These are phyloP conservation scores for Gymnobelideus leadbeateri DNA, from an alignment of 2,113 vertebrate species.

Conservation along the genomic window DNA sequence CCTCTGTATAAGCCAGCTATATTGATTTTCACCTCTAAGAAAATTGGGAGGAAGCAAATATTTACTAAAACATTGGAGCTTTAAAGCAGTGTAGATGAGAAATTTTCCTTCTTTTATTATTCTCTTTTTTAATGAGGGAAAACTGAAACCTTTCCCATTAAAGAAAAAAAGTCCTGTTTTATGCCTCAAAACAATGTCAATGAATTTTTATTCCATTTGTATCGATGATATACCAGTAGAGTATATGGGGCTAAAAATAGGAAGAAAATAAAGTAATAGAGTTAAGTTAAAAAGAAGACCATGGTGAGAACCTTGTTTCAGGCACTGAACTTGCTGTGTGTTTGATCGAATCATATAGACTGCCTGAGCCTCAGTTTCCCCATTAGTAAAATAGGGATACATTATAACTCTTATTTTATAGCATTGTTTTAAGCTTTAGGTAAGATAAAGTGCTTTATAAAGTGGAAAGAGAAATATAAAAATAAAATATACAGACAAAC, in stretches of 20 bases:
- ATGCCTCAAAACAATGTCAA: accelerated
- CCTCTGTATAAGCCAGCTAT: slow-evolving; percentile 35
- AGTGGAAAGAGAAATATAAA: background rate
- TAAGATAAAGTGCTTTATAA: background rate
- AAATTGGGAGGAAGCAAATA: slow-evolving; percentile 62
- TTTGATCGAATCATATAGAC: background rate
- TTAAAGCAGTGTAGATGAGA: slow-evolving; percentile 38
- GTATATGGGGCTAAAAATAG: accelerated
- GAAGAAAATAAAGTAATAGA: background rate
- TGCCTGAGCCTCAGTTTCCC: background rate
- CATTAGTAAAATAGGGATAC: background rate
- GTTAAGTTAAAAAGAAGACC: background rate
- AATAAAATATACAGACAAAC: background rate
- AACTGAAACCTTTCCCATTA: background rate
- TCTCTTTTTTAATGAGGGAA: background rate
- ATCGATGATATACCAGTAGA: accelerated
- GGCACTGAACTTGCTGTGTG: background rate
- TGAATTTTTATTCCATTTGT: no score
- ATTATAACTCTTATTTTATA: background rate
- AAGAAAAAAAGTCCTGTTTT: background rate
- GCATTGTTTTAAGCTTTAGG: background rate
- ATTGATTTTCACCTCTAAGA: slow-evolving; percentile 64
- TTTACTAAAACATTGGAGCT: slow-evolving; percentile 56
- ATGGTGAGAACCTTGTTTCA: background rate
- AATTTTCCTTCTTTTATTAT: background rate